A percentile compares a stretch with the other conserved stretches of the same genome.
Evolutionary conservation across 2,797 vertebrate species (phyloP).

Genomic region (Cossypha heuglini): DNA sequence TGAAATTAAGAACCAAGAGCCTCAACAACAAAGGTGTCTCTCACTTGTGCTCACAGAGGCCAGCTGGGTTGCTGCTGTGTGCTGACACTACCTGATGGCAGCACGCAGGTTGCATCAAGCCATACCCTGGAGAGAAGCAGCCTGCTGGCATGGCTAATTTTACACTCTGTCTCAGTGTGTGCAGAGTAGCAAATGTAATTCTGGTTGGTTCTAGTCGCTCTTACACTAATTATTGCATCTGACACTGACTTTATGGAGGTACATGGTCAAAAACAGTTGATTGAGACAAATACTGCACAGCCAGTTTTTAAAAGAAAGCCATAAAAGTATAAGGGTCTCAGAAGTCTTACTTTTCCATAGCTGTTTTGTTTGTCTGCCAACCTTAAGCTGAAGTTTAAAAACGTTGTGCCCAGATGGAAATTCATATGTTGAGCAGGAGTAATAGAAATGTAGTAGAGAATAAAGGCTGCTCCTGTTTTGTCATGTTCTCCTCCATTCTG

Average conservation of each 20-base stretch:
- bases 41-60: rapidly evolving
- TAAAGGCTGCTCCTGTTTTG: background rate
- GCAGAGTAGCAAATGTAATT: background rate
- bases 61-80: background rate
- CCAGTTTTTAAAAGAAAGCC: background rate
- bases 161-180: background rate
- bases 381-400: background rate
- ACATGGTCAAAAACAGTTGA: background rate
- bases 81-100: background rate
- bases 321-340: background rate
- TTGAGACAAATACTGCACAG: background rate
- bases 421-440: background rate
- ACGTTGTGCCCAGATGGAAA: background rate
- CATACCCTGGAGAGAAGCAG: background rate
- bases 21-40: background rate
- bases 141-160: rapidly evolving
- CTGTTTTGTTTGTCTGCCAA: background rate
- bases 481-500: background rate
- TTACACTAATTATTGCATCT: background rate
- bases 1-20: background rate
- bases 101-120: background rate
- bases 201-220: background rate
- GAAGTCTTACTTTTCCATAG: background rate
- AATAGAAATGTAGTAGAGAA: background rate
- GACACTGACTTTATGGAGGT: background rate